Evolutionary conservation across 2,797 vertebrate species (phyloP), one percentile per base, ranked within the genome.

Genomic region (Buceros bicornis): DNA sequence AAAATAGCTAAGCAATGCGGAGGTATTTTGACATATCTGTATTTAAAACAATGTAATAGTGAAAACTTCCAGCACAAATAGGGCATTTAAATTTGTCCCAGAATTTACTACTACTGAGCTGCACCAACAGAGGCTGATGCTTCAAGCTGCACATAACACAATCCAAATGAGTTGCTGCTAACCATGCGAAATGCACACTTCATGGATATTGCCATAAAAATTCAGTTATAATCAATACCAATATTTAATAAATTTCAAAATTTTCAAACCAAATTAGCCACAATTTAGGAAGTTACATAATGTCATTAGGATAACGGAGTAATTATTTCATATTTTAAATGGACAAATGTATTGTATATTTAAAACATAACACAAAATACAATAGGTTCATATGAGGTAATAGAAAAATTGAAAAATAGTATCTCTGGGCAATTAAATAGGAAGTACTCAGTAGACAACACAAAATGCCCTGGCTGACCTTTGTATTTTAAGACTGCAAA

Each of bases 1-100:
- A 93, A 96, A 95, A 90, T 24, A 91, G 92, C 83, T 91, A 87
- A 93, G 77, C 73, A 90, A 72, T 6, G 43, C 11, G 71, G 66
- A 92, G 33, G 24, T 86, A 87, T 93, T 95, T 93, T 95, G 92
- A 95, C 70, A 74, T 19, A 47, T 84, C 69, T 93, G 73, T 56
- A 79, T 91, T 95, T 89, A 89, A 95, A 91, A 71, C 24, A 74
- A 71, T 13, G 35, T 61, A 88, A 86, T 51, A 90, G 40, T 51
- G 70, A 86, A 93, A 94, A 91, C 73, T 79, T 88, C 47, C 5
- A 11, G 76, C 54, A 93, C 35, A 90, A 90, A 85, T 16, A 81
- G 29, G 48, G 45, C 47, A 62, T 74, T 89, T 78, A 67, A 82
- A 92, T 91, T 88, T 78, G 17, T 69, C 78, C 66, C 79, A 86